A percentile compares a stretch with the other conserved stretches of the same genome.
Conservation (phyloP, 1,140 invertebrate species). For the Trichonephila clavata region DNA sequence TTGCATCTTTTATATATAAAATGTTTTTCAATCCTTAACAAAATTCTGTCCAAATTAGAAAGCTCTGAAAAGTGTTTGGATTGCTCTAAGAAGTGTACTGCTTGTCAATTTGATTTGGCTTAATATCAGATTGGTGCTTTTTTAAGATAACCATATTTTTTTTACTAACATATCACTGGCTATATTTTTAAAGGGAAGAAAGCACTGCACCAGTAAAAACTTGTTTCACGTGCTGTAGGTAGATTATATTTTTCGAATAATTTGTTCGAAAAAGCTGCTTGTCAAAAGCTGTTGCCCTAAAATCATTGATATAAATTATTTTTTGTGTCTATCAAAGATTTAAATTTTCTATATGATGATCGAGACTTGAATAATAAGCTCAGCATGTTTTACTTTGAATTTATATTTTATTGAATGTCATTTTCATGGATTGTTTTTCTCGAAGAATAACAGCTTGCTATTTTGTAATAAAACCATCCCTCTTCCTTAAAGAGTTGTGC, state of each 20-base stretch:
- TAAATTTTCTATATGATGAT: neutral
- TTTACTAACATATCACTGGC: neutral
- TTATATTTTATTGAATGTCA: neutral
- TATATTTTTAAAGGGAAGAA: neutral
- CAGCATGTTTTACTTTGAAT: neutral
- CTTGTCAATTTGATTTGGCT: neutral
- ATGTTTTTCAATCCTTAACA: too few relatives aligned
- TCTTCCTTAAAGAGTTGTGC: neutral
- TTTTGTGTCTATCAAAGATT: too few relatives aligned
- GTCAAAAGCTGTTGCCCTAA: neutral
- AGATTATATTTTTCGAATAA: neutral
- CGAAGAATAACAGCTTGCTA: neutral
- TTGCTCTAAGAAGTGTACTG: too few relatives aligned
- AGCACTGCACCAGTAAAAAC: neutral
- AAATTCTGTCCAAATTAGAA: too few relatives aligned
- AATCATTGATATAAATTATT: too few relatives aligned
- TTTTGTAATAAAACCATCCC: neutral
- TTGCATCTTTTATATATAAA: too few relatives aligned
- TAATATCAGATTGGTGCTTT: neutral
- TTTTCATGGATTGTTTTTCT: conserved; percentile 12
- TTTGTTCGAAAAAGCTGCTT: neutral
- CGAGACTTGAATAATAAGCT: too few relatives aligned
- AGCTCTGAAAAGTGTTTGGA: neutral
- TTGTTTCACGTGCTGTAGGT: neutral
- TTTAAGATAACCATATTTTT: neutral